Conservation (phyloP, 2,888 invertebrate species). For the Falcaria lacertinaria region DNA sequence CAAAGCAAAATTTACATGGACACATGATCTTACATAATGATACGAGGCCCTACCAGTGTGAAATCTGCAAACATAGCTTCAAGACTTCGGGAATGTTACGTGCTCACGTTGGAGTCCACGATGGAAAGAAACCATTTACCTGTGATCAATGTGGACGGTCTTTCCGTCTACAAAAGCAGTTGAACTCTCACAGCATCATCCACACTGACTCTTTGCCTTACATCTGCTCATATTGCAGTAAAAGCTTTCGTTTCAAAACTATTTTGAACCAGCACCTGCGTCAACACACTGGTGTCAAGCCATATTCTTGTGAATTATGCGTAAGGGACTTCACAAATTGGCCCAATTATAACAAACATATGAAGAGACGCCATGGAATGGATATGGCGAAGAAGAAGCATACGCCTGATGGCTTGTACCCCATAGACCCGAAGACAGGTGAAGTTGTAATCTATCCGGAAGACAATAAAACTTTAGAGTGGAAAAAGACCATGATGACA, state of each 20-base stretch:
- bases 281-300: conserved; percentile 83
- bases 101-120: conserved; percentile 43
- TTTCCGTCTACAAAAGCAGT: conserved; percentile 41
- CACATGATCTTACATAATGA: conserved; percentile 53
- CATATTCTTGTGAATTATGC: conserved; percentile 85
- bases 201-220: conserved; percentile 87
- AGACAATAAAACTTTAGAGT: conserved; percentile 39
- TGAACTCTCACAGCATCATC: conserved; percentile 83
- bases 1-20: conserved; percentile 36
- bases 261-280: conserved; percentile 83
- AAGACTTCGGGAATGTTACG: conserved; percentile 36
- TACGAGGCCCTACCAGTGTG: conserved; percentile 47
- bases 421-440: conserved; percentile 46
- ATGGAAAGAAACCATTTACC: conserved; percentile 38
- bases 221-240: conserved; percentile 84
- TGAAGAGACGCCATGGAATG: conserved; percentile 85
- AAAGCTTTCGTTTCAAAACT: conserved; percentile 84
- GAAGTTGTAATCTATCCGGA: conserved; percentile 34
- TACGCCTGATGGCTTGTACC: conserved; percentile 57
- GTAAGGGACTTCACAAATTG: conserved; percentile 84
- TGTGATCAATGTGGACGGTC: conserved; percentile 48
- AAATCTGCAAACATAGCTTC: conserved; percentile 53
- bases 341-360: conserved; percentile 89
- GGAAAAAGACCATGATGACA: conserved; percentile 43
- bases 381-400: conserved; percentile 49